Evolutionary conservation across 2,888 invertebrate species (phyloP).

Genomic region (Camponotus fellah): DNA sequence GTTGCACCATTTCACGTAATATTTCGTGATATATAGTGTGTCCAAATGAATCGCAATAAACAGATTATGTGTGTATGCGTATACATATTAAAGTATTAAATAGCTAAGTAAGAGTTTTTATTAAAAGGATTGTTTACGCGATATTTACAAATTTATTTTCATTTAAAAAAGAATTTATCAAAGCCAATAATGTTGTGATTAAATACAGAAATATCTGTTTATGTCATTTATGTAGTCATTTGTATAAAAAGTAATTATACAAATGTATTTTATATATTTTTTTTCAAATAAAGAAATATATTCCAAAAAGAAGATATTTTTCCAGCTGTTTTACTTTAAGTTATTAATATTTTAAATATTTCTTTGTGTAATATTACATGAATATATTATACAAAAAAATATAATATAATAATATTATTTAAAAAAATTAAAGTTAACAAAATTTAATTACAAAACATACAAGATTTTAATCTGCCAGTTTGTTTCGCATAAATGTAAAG

Average conservation of each 20-base stretch:
- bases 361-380: not conserved
- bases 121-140: not conserved
- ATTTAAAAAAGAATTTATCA: not conserved
- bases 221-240: not conserved
- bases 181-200: not conserved
- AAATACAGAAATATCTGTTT: not conserved
- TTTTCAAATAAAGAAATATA: not conserved
- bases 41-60: not conserved
- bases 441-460: not conserved
- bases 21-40: not conserved
- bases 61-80: not conserved
- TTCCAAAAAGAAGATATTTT: not conserved
- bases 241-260: not conserved
- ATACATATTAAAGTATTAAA: not conserved
- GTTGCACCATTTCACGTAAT: constrained; percentile 12
- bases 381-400: not conserved
- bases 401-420: too few species aligned
- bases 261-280: not conserved
- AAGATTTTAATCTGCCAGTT: not conserved
- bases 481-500: not conserved
- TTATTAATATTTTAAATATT: not conserved
- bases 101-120: not conserved
- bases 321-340: not conserved
- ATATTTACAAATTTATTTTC: not conserved
- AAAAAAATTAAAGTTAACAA: not conserved